These are phyloP conservation scores for Donacobius atricapilla DNA, from an alignment of 2,113 vertebrate genomes.

Conservation along the genomic window DNA sequence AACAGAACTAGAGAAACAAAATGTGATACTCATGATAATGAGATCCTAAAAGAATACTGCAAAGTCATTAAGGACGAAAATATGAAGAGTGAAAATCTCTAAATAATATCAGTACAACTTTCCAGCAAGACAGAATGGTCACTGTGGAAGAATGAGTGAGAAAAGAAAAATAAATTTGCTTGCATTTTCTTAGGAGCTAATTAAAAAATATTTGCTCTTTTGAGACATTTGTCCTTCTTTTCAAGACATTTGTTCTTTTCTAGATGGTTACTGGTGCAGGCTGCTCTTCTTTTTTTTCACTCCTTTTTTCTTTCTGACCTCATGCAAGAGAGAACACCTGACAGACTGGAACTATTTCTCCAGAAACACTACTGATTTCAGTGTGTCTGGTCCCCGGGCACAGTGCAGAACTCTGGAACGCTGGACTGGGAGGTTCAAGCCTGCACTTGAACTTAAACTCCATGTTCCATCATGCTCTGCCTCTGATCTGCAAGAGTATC, in stretches of 20 bases:
- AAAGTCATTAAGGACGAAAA: not conserved
- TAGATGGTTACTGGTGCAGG: not conserved
- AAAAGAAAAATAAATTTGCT: not conserved
- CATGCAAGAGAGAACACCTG: not conserved
- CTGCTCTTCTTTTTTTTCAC: not conserved
- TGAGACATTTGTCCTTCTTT: not conserved
- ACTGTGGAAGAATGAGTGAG: not conserved
- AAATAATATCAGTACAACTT: not conserved
- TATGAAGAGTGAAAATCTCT: not conserved
- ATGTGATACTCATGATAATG: not conserved
- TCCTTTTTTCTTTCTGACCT: not conserved
- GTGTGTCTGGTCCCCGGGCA: not conserved
- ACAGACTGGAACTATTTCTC: not conserved
- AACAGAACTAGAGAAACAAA: constrained; percentile 1
- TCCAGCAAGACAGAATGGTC: not conserved
- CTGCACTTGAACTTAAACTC: not conserved
- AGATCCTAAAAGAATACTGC: not conserved
- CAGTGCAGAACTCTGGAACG: fast-evolving
- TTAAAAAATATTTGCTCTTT: not conserved
- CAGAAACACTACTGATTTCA: not conserved
- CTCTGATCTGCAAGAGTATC: not conserved
- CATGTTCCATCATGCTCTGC: not conserved
- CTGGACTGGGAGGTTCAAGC: not conserved
- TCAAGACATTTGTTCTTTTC: not conserved
- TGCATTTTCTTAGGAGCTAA: not conserved